A percentile compares a stretch with the other conserved stretches of the same genome.
These are phyloP conservation scores for Linepithema humile DNA, from an alignment of 1,140 invertebrate genomes.

Conservation along the genomic window DNA sequence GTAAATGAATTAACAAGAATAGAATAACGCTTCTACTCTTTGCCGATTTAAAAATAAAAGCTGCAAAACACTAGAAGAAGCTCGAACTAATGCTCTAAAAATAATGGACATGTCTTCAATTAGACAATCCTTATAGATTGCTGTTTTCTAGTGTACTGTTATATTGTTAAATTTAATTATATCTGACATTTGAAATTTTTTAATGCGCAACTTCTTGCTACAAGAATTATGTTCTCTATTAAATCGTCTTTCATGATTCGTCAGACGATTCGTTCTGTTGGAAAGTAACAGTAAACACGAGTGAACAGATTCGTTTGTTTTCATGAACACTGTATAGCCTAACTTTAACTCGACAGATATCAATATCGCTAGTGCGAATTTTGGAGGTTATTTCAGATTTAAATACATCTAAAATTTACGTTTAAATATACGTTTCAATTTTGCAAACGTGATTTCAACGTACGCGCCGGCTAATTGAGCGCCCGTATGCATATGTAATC, in stretches of 20 bases:
- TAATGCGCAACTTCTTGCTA: neutral
- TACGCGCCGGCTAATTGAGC: neutral
- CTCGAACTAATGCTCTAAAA: neutral
- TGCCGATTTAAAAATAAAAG: neutral
- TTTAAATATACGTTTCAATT: conserved; percentile 5
- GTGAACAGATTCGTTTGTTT: neutral
- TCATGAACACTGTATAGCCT: neutral
- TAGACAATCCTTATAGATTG: neutral
- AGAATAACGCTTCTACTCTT: neutral
- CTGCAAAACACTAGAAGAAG: neutral
- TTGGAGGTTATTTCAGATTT: conserved; percentile 5
- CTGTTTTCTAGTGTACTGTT: neutral
- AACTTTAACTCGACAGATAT: conserved; percentile 26
- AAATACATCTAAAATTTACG: conserved; percentile 41
- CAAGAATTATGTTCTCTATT: neutral
- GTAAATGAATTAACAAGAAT: neutral
- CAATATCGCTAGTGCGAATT: conserved; percentile 9
- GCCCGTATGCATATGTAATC: neutral
- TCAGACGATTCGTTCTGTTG: neutral
- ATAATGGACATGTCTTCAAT: neutral
- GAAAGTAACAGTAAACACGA: neutral
- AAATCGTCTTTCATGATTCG: conserved; percentile 10
- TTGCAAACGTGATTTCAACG: neutral
- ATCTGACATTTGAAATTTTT: neutral
- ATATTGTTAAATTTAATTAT: conserved; percentile 25